Conservation (phyloP, 2,797 vertebrate species). For the Limosa lapponica region DNA sequence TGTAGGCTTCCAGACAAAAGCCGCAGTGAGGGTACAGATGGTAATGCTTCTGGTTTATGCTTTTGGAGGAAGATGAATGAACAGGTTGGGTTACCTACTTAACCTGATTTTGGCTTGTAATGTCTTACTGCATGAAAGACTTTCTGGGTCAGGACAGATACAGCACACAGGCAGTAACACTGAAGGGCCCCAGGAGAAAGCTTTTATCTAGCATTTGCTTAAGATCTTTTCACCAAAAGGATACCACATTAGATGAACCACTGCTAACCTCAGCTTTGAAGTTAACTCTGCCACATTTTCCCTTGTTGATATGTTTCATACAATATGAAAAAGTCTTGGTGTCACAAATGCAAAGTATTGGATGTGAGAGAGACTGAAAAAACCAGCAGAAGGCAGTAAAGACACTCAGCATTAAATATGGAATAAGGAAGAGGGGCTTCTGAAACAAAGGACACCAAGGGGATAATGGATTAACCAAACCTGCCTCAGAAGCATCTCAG, state of each 20-base stretch:
- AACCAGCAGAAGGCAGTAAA: not conserved
- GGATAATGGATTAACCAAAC: constrained; percentile 1
- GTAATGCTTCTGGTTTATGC: not conserved
- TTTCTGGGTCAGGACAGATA: constrained; percentile 30
- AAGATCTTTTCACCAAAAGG: not conserved
- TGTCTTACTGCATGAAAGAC: not conserved
- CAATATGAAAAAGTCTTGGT: not conserved
- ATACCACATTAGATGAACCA: not conserved
- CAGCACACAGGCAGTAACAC: not conserved
- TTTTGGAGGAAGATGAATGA: not conserved
- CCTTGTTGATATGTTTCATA: not conserved
- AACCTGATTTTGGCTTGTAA: not conserved
- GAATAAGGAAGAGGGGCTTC: not conserved
- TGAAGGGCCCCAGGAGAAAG: not conserved
- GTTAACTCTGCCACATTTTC: not conserved
- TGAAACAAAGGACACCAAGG: not conserved
- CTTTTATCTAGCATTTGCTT: not conserved
- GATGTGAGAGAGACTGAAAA: not conserved
- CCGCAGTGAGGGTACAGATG: not conserved
- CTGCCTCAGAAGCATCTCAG: not conserved
- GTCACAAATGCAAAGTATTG: not conserved
- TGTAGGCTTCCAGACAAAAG: not conserved
- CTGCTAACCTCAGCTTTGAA: not conserved
- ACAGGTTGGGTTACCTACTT: constrained; percentile 6
- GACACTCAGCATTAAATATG: not conserved